phyloP scores from a whole-genome alignment of 2,113 vertebrate genomes.

The Amblyopsis rosae region DNA sequence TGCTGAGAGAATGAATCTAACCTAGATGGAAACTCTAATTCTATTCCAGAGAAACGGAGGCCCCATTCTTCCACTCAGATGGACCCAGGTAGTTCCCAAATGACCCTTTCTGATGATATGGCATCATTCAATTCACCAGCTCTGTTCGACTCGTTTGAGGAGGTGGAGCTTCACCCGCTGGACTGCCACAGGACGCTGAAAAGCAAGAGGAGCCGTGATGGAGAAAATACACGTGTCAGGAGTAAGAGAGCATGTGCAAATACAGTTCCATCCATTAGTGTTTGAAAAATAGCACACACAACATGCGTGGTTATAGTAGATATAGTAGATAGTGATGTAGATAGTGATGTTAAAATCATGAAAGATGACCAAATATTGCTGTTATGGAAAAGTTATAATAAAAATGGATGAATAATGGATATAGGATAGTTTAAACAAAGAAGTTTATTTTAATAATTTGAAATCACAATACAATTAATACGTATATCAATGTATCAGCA shows the following conservation, averaged over 20 bases:
- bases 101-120: constrained; percentile 41
- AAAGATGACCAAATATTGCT: too few relatives aligned
- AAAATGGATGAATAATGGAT: too few relatives aligned
- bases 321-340: not conserved
- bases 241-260: constrained; percentile 45
- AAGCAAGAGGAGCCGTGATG: constrained; percentile 60
- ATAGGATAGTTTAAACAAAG: too few relatives aligned
- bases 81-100: constrained; percentile 54
- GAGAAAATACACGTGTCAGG: constrained; percentile 66
- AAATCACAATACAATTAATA: too few relatives aligned
- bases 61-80: constrained; percentile 46
- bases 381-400: too few relatives aligned
- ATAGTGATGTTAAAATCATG: too few relatives aligned
- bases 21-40: too few relatives aligned
- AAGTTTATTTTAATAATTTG: too few relatives aligned
- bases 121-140: constrained; percentile 44
- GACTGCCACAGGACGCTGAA: constrained; percentile 54
- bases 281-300: not conserved
- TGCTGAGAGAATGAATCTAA: too few relatives aligned
- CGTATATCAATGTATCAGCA: too few relatives aligned
- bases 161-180: constrained; percentile 55
- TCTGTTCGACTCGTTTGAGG: constrained; percentile 66
- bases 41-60: constrained; percentile 52
- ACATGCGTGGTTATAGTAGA: not conserved
- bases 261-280: not conserved